Evolutionary conservation across 2,113 vertebrate species (phyloP).

Genomic region (Labeo catla): DNA sequence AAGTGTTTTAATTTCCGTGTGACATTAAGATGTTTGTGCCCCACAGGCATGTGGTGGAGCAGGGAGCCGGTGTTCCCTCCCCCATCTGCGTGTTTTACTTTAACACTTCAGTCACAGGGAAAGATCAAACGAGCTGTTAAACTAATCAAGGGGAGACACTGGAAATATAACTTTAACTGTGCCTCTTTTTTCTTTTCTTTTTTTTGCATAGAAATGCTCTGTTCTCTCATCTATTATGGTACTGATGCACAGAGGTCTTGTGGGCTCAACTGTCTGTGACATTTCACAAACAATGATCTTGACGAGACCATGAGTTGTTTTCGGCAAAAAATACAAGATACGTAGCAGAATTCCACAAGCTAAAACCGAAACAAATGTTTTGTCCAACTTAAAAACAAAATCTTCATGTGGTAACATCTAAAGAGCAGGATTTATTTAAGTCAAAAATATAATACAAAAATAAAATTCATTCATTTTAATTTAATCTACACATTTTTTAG

Average conservation of each 20-base stretch:
- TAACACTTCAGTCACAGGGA: conserved; percentile 96
- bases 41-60: conserved; percentile 90
- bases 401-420: background rate
- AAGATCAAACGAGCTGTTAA: conserved; percentile 97
- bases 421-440: background rate
- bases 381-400: no score
- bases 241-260: conserved; percentile 32
- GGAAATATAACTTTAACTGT: conserved; percentile 72
- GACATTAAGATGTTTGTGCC: conserved; percentile 97
- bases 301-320: conserved; percentile 60
- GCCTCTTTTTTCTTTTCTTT: conserved; percentile 65
- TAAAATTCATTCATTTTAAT: background rate
- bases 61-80: conserved; percentile 82
- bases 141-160: conserved; percentile 88
- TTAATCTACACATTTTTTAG: background rate
- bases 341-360: background rate
- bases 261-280: conserved; percentile 71
- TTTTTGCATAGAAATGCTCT: conserved; percentile 52
- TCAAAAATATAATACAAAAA: background rate
- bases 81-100: conserved; percentile 86
- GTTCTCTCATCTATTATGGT: conserved; percentile 61
- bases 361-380: background rate
- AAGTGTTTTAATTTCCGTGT: conserved; percentile 96
- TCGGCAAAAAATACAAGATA: conserved; percentile 14
- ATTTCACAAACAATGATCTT: conserved; percentile 67